A percentile compares a stretch with the other conserved stretches of the same genome.
These are phyloP conservation scores for Oceanites oceanicus DNA, from an alignment of 2,113 vertebrate species.

Conservation along the genomic window DNA sequence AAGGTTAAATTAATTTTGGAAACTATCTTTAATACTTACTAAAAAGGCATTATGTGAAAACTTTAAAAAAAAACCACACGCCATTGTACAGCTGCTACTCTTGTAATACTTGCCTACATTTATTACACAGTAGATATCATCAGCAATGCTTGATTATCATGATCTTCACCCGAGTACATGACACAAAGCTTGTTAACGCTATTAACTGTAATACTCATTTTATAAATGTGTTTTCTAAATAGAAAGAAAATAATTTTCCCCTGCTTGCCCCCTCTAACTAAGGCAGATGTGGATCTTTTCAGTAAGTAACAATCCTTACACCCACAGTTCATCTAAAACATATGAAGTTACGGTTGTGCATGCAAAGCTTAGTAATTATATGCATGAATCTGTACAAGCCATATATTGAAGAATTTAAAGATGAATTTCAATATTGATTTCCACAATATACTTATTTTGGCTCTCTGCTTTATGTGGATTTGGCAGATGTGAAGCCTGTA, in stretches of 20 bases:
- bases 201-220: background rate
- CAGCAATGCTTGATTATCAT: background rate
- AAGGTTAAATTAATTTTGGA: background rate
- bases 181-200: background rate
- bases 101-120: background rate
- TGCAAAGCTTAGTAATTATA: background rate
- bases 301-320: background rate
- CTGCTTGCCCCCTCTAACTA: background rate
- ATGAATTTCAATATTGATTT: background rate
- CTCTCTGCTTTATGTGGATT: background rate
- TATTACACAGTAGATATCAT: background rate
- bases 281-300: background rate
- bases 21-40: background rate
- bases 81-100: background rate
- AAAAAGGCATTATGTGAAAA: background rate
- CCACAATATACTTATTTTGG: background rate
- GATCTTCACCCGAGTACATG: background rate
- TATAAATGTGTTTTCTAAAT: background rate
- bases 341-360: rapidly evolving
- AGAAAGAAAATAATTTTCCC: background rate
- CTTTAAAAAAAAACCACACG: background rate
- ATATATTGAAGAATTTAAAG: background rate
- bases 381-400: background rate
- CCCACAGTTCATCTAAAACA: background rate
- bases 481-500: background rate